Evolutionary conservation across 37 sponge, comb jelly and placozoan genomes (phyloP).

Genomic region (Oopsacas minuta): DNA sequence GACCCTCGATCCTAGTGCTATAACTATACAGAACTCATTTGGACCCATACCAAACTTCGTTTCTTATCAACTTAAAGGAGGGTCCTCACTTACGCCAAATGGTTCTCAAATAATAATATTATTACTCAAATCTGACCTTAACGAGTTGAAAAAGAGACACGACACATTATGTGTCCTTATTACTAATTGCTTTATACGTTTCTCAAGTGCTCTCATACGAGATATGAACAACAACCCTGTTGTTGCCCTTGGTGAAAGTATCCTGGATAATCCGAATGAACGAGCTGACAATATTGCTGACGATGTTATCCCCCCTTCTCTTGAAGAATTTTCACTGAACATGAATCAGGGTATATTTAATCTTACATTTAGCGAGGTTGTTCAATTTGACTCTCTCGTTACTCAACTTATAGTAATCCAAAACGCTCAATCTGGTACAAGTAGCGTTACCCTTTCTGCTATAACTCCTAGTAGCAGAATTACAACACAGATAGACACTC

Average conservation of each 20-base stretch:
- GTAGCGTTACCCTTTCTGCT: background rate
- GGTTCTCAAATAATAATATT: background rate
- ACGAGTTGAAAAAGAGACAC: background rate
- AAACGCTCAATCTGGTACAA: background rate
- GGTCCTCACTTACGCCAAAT: background rate
- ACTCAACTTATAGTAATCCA: constrained; percentile 35
- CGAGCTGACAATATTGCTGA: constrained; percentile 27
- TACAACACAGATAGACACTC: background rate
- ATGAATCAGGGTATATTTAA: constrained; percentile 49
- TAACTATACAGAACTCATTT: constrained; percentile 34
- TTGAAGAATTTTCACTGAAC: constrained; percentile 56
- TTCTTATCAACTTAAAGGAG: background rate
- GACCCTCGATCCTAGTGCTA: constrained; percentile 25
- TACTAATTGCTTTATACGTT: constrained; percentile 44
- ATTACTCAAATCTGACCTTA: background rate
- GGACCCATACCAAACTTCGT: background rate
- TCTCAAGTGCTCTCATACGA: constrained; percentile 31
- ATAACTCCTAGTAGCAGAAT: background rate
- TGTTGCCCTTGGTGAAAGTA: background rate
- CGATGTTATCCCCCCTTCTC: constrained; percentile 41
- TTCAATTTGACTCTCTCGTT: constrained; percentile 48
- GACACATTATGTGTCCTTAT: background rate
- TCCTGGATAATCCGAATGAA: background rate
- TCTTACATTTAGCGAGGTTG: constrained; percentile 71
- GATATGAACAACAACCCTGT: constrained; percentile 74